These are phyloP conservation scores for Silurus meridionalis DNA, from an alignment of 2,113 vertebrate genomes.

Conservation along the genomic window DNA sequence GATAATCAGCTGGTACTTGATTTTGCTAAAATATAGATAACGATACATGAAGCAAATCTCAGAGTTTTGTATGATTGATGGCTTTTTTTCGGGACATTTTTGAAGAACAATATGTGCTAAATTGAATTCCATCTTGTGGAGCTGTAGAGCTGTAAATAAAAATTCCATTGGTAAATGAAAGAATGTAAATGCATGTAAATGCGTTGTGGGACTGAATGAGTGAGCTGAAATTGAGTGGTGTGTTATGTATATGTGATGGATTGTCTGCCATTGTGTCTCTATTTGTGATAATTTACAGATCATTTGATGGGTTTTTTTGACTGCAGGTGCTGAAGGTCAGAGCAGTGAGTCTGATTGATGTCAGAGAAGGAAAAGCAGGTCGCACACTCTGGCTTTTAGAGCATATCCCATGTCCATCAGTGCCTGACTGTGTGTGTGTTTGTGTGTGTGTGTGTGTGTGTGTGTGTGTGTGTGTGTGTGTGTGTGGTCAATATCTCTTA, in stretches of 20 bases:
- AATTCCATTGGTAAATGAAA: neutral
- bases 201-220: neutral
- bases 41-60: neutral
- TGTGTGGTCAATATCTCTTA: constrained; percentile 43
- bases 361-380: constrained; percentile 8
- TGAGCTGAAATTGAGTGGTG: constrained; percentile 26
- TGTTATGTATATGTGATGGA: neutral
- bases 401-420: neutral
- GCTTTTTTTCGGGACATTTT: neutral
- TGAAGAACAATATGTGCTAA: neutral
- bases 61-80: neutral
- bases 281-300: constrained; percentile 6
- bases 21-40: no score
- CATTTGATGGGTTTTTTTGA: neutral
- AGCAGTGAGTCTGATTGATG: neutral
- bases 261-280: neutral
- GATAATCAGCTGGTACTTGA: no score
- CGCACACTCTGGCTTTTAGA: neutral
- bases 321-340: neutral
- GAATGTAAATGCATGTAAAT: neutral
- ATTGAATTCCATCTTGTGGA: neutral
- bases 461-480: neutral
- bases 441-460: neutral
- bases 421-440: neutral
- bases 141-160: neutral